phyloP scores from a whole-genome alignment of 2,888 invertebrate genomes.

The Heteromyza rotundicornis region DNA sequence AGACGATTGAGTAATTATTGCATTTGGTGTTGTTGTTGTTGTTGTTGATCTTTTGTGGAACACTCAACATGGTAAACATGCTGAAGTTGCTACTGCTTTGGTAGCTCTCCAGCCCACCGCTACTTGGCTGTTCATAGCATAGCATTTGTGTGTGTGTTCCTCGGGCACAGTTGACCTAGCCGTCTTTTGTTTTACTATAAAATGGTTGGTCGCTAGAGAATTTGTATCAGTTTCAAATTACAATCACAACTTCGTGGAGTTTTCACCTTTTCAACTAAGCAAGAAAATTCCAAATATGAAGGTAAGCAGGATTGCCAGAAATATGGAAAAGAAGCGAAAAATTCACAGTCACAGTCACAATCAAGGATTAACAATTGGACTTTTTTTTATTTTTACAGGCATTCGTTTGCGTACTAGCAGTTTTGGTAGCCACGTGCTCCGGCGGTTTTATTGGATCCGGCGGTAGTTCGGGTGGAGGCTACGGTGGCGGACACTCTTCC shows the following conservation, averaged over 20 bases:
- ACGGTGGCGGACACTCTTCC: conserved; percentile 28
- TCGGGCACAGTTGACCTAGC: neutral
- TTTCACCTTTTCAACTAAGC: conserved; percentile 43
- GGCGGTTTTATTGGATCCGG: conserved; percentile 42
- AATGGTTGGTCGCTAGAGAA: conserved; percentile 8
- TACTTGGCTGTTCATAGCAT: too few species aligned
- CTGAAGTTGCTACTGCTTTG: too few species aligned
- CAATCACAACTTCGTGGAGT: conserved; percentile 39
- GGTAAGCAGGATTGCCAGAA: conserved; percentile 33
- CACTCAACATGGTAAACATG: too few species aligned
- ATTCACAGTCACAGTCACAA: neutral
- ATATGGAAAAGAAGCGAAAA: too few species aligned
- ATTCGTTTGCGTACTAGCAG: conserved; percentile 44
- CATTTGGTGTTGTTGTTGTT: too few species aligned
- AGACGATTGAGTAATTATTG: too few species aligned
- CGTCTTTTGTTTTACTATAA: conserved; percentile 32
- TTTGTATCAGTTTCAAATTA: conserved; percentile 26
- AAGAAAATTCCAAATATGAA: conserved; percentile 50
- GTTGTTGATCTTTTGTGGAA: too few species aligned
- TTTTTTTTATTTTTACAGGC: conserved; percentile 27
- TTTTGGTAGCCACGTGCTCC: conserved; percentile 42
- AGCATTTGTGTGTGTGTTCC: too few species aligned
- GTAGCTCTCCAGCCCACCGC: too few species aligned
- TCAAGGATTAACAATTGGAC: neutral
- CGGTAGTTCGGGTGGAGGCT: conserved; percentile 35